Evolutionary conservation across 2,888 invertebrate genomes (phyloP).

Genomic region (Drosophila parthenogenetica): DNA sequence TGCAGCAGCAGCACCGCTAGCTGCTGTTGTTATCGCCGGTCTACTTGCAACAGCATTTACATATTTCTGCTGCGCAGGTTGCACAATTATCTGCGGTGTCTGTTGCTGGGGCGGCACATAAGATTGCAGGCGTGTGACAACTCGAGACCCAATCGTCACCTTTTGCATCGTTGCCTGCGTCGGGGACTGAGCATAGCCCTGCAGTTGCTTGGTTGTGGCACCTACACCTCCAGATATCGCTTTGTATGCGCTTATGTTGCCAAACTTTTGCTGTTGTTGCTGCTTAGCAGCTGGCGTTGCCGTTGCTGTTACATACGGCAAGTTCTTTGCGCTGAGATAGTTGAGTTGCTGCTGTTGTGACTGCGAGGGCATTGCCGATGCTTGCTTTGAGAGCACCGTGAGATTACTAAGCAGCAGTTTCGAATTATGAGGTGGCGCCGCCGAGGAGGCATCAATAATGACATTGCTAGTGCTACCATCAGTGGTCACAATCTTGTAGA

Average conservation of each 20-base stretch:
- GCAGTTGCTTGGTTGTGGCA: conserved; percentile 35
- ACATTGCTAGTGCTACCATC: conserved; percentile 84
- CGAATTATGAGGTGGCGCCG: conserved; percentile 74
- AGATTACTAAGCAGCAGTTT: conserved; percentile 84
- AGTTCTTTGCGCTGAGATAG: conserved; percentile 62
- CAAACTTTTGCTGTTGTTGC: conserved; percentile 60
- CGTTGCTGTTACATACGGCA: conserved; percentile 82
- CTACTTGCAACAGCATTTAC: conserved; percentile 51
- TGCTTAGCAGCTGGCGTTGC: conserved; percentile 70
- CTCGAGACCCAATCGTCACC: conserved; percentile 70
- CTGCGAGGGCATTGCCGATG: conserved; percentile 59
- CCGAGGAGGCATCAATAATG: conserved; percentile 81
- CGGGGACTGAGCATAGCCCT: conserved; percentile 51
- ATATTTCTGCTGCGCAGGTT: conserved; percentile 78
- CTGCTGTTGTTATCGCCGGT: conserved; percentile 49
- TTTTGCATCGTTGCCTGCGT: conserved; percentile 55
- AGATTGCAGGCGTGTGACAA: conserved; percentile 82
- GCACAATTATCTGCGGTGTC: conserved; percentile 71
- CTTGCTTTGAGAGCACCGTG: conserved; percentile 83
- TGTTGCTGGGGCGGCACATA: conserved; percentile 68
- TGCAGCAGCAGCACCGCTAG: conserved; percentile 41
- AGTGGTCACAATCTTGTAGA: conserved; percentile 84
- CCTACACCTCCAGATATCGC: conserved; percentile 4
- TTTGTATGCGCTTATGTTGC: conserved; percentile 43
- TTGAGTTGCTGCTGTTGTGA: conserved; percentile 67